phyloP scores from a whole-genome alignment of 92 coral and sea anemone genomes.

The Bergia puertoricense region DNA sequence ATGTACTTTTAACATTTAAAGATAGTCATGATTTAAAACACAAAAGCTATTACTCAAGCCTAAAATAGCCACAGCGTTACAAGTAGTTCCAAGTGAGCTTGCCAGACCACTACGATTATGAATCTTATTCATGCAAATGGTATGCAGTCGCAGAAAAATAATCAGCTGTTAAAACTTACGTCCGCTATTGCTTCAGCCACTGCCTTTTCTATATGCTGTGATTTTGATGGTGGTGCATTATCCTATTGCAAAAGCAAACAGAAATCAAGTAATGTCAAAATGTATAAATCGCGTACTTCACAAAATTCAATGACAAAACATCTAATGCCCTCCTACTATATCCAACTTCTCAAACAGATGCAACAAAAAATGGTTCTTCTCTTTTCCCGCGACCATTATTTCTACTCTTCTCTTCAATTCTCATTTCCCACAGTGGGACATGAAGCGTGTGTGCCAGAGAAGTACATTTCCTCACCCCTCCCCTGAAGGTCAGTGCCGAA shows the following conservation, averaged over 20 bases:
- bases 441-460: background rate
- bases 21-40: no score
- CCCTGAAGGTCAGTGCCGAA: background rate
- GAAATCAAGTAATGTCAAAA: background rate
- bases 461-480: background rate
- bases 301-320: background rate
- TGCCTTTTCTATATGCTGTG: conserved; percentile 91
- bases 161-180: conserved; percentile 61
- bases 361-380: background rate
- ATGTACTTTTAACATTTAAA: no score
- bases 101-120: background rate
- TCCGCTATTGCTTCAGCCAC: conserved; percentile 96
- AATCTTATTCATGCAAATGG: background rate
- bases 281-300: background rate
- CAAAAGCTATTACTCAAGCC: background rate
- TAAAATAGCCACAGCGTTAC: background rate
- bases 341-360: no score
- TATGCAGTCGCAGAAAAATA: background rate
- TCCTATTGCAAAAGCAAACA: conserved; percentile 11
- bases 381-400: background rate
- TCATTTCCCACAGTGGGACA: background rate
- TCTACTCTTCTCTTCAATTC: background rate
- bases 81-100: background rate
- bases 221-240: conserved; percentile 40
- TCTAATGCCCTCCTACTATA: no score